Percentiles rank a stretch among this genome's conserved stretches.
Evolutionary conservation across 2,113 vertebrate species (phyloP).

Genomic region (Beaufortia kweichowensis): DNA sequence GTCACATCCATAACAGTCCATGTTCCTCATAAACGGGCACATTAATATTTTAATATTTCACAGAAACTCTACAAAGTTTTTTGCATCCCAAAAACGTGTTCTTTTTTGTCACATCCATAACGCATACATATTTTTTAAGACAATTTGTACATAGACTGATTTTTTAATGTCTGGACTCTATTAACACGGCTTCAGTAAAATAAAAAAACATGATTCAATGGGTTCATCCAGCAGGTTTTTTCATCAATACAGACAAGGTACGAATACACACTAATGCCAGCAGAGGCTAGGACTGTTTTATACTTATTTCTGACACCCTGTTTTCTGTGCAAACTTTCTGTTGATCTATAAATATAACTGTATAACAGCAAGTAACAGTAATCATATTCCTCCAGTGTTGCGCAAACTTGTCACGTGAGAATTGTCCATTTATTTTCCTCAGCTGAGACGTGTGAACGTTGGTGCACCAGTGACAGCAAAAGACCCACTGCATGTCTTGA

Average conservation of each 20-base stretch:
- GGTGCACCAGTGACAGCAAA: conserved; percentile 1
- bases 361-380: conserved; percentile 54
- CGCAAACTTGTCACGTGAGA: conserved; percentile 56
- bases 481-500: background rate
- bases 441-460: conserved; percentile 28
- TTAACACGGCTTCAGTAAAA: too few relatives aligned
- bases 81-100: too few relatives aligned
- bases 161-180: too few relatives aligned
- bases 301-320: conserved; percentile 6
- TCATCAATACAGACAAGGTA: background rate
- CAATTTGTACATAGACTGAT: too few relatives aligned
- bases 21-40: too few relatives aligned
- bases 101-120: too few relatives aligned
- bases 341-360: conserved; percentile 60
- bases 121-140: too few relatives aligned
- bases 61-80: too few relatives aligned
- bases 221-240: background rate
- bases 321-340: conserved; percentile 44
- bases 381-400: conserved; percentile 52
- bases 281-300: background rate
- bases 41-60: too few relatives aligned
- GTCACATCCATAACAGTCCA: too few relatives aligned
- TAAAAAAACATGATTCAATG: background rate
- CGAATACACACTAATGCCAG: background rate
- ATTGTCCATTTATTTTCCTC: conserved; percentile 49